Conservation (phyloP, 2,888 invertebrate species). For the Ichneumoninae sp. region DNA sequence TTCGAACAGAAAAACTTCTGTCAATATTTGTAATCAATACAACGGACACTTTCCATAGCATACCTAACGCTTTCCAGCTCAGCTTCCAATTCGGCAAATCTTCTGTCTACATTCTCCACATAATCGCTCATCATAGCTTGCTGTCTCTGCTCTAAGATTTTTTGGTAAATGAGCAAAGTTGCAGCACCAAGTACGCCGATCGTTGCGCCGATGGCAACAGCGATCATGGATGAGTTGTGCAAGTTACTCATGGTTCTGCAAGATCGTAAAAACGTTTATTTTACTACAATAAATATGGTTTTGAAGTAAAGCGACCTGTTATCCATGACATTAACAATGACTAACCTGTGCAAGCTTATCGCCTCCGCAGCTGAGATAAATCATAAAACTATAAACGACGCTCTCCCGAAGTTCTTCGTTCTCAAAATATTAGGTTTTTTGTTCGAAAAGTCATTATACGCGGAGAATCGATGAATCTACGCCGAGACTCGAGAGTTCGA, state of each 20-base stretch:
- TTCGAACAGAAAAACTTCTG: slow-evolving; percentile 26
- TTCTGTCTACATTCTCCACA: slow-evolving; percentile 76
- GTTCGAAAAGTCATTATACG: slow-evolving; percentile 23
- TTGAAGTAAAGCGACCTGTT: too few relatives aligned
- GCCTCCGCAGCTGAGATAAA: too few relatives aligned
- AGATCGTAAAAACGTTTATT: neutral
- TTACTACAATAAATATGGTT: too few relatives aligned
- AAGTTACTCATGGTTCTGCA: slow-evolving; percentile 75
- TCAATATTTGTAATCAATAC: too few relatives aligned
- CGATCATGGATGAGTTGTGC: slow-evolving; percentile 76
- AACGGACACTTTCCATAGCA: neutral
- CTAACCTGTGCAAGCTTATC: too few relatives aligned
- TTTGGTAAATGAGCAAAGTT: slow-evolving; percentile 79
- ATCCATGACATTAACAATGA: too few relatives aligned
- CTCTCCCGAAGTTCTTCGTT: neutral
- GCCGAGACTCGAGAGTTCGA: neutral
- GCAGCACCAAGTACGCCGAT: slow-evolving; percentile 80
- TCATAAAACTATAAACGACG: neutral
- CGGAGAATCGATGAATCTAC: slow-evolving; percentile 8
- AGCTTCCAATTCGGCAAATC: slow-evolving; percentile 76
- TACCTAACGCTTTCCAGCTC: slow-evolving; percentile 79
- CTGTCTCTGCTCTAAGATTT: slow-evolving; percentile 73
- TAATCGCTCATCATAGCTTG: slow-evolving; percentile 74
- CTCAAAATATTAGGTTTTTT: slow-evolving; percentile 7
- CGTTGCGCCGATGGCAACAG: slow-evolving; percentile 79